Evolutionary conservation across 1,140 invertebrate genomes (phyloP).

Genomic region (Gerris buenoi): DNA sequence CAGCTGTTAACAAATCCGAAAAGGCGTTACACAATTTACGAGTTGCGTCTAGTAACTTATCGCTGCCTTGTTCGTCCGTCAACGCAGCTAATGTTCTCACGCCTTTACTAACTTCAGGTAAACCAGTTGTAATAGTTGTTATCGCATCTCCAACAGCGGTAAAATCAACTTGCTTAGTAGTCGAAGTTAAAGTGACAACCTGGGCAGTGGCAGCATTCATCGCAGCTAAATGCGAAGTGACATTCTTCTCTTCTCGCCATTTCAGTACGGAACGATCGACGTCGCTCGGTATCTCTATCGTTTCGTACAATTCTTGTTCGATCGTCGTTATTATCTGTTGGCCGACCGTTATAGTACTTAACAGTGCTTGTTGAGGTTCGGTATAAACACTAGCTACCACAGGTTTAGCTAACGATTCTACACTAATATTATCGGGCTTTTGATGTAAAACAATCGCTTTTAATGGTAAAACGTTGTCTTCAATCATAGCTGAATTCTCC

Average conservation of each 20-base stretch:
- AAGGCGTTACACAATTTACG: slow-evolving; percentile 83
- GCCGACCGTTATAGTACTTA: slow-evolving; percentile 75
- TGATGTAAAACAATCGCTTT: slow-evolving; percentile 43
- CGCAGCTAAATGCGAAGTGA: slow-evolving; percentile 89
- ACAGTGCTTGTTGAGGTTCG: slow-evolving; percentile 79
- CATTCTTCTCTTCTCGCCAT: slow-evolving; percentile 89
- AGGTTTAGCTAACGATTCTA: slow-evolving; percentile 74
- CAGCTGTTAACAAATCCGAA: slow-evolving; percentile 85
- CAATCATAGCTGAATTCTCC: slow-evolving; percentile 95
- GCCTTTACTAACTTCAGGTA: slow-evolving; percentile 90
- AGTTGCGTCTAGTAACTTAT: slow-evolving; percentile 79
- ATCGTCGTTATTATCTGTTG: slow-evolving; percentile 73
- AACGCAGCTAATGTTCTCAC: slow-evolving; percentile 89
- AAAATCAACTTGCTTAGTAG: slow-evolving; percentile 70
- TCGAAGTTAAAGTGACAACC: slow-evolving; percentile 86
- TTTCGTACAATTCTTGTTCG: slow-evolving; percentile 59
- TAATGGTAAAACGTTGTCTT: slow-evolving; percentile 85
- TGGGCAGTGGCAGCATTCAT: slow-evolving; percentile 99
- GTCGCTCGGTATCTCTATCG: slow-evolving; percentile 64
- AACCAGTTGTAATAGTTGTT: slow-evolving; percentile 86
- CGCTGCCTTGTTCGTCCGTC: slow-evolving; percentile 73
- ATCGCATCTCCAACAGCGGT: slow-evolving; percentile 93
- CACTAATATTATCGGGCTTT: slow-evolving; percentile 55
- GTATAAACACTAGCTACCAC: slow-evolving; percentile 66
- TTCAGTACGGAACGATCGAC: slow-evolving; percentile 71